These are phyloP conservation scores for Ectemnius lituratus DNA, from an alignment of 2,888 invertebrate species.

Conservation along the genomic window DNA sequence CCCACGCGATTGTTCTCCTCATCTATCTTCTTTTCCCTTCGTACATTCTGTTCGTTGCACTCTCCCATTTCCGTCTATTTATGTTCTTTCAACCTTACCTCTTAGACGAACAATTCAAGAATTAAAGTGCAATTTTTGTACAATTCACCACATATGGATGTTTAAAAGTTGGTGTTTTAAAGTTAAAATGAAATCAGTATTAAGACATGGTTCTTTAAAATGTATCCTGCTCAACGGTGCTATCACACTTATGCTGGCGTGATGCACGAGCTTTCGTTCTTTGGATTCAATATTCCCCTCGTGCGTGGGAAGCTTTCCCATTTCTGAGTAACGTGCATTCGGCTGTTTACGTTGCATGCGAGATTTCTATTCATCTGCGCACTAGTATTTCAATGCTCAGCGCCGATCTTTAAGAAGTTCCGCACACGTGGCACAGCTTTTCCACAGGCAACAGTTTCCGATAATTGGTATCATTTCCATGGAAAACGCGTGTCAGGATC, in stretches of 20 bases:
- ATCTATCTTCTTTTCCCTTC: slow-evolving; percentile 4
- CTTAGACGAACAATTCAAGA: not conserved
- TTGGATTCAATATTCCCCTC: not conserved
- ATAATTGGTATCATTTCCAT: not conserved
- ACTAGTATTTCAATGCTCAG: not conserved
- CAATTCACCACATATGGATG: no score
- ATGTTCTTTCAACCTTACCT: slow-evolving; percentile 14
- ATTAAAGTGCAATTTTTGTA: no score
- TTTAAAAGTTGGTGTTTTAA: no score
- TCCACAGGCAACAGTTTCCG: not conserved
- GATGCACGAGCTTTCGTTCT: not conserved
- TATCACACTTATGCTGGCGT: not conserved
- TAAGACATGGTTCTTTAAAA: no score
- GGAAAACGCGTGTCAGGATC: not conserved
- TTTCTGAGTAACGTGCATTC: slow-evolving; percentile 22
- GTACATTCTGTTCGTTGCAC: slow-evolving; percentile 15
- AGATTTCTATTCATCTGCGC: slow-evolving; percentile 7
- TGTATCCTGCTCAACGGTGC: not conserved
- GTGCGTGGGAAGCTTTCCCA: slow-evolving; percentile 41
- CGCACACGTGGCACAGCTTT: not conserved
- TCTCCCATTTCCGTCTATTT: slow-evolving; percentile 40
- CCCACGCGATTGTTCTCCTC: slow-evolving; percentile 51
- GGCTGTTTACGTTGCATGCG: not conserved
- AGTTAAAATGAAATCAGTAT: no score
- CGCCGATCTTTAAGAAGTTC: not conserved